Percentiles rank a stretch among this genome's conserved stretches.
Evolutionary conservation across 2,888 invertebrate genomes (phyloP).

Genomic region (Nebria salina): DNA sequence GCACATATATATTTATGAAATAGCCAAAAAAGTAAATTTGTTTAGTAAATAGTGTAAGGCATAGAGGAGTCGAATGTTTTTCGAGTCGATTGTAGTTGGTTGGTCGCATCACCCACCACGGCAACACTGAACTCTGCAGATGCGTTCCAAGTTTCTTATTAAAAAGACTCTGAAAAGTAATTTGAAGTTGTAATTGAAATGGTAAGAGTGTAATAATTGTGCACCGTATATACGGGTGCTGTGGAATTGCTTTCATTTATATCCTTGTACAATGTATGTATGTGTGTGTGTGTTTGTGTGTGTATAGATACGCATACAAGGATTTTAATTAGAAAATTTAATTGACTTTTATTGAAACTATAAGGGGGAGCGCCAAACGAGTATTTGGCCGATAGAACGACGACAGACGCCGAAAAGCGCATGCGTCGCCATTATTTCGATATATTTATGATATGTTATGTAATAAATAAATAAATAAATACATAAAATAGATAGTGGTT

Average conservation of each 20-base stretch:
- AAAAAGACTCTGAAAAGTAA: slow-evolving; percentile 63
- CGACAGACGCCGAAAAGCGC: no score
- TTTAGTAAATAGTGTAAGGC: not conserved
- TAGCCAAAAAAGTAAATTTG: no score
- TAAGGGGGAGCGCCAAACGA: slow-evolving; percentile 50
- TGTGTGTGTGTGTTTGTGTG: not conserved
- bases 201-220: slow-evolving; percentile 63
- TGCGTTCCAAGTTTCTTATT: slow-evolving; percentile 60
- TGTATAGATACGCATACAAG: slow-evolving; percentile 56
- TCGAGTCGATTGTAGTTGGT: slow-evolving; percentile 34
- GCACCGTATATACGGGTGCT: slow-evolving; percentile 51
- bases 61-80: slow-evolving; percentile 27
- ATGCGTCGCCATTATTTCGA: no score
- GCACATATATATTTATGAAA: no score
- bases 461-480: no score
- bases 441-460: no score
- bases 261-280: slow-evolving; percentile 52
- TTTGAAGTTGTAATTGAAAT: slow-evolving; percentile 65
- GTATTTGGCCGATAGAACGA: not conserved
- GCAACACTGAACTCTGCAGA: slow-evolving; percentile 49
- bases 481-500: not conserved
- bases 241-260: slow-evolving; percentile 58
- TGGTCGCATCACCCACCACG: slow-evolving; percentile 46
- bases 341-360: slow-evolving; percentile 62
- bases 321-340: slow-evolving; percentile 62